Evolutionary conservation across 2,113 vertebrate genomes (phyloP), one percentile per base, ranked within the genome.

Genomic region (Turnix velox): DNA sequence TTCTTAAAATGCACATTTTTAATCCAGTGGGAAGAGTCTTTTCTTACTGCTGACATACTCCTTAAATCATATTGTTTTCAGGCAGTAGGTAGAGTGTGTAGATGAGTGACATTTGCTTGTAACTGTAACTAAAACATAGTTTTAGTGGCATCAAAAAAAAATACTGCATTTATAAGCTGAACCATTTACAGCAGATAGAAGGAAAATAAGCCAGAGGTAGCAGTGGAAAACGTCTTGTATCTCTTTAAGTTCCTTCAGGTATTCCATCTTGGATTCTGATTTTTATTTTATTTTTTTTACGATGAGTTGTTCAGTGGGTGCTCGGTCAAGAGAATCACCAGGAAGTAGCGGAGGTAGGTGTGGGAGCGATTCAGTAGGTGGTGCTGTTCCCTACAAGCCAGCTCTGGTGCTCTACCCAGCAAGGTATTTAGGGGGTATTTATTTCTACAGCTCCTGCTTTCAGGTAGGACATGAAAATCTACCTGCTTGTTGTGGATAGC

Each of bases 1-100:
- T 96, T 96, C 90, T 95, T 95, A 94, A 96, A 97, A 96, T 95
- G 92, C 96, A 94, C 93, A 91, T 96, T 97, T 96, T 97, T 95
- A 95, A 95, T 96, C 90, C 92, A 88, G 92, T 92, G 92, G 90
- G 95, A 97, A 96, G 94, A 97, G 78, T 95, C 95, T 96, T 97
- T 95, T 96, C 93, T 95, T 95, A 88, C 90, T 94, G 92, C 95
- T 95, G 96, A 95, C 95, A 96, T 93, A 95, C 91, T 96, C 87
- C 95, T 95, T 91, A 93, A 95, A 94, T 94, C 95, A 92, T 96
- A 93, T 88, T 95, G 93, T 97, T 95, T 96, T 96, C 92, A 96
- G 93, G 93, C 93, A 95, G 95, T 90, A 88, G 86, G 90, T 90
- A 92, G 86, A 95, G 86, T 92, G 94, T 92, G 89, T 93, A 86